These are phyloP conservation scores for Hedya salicella DNA, from an alignment of 2,888 invertebrate genomes.

Conservation along the genomic window DNA sequence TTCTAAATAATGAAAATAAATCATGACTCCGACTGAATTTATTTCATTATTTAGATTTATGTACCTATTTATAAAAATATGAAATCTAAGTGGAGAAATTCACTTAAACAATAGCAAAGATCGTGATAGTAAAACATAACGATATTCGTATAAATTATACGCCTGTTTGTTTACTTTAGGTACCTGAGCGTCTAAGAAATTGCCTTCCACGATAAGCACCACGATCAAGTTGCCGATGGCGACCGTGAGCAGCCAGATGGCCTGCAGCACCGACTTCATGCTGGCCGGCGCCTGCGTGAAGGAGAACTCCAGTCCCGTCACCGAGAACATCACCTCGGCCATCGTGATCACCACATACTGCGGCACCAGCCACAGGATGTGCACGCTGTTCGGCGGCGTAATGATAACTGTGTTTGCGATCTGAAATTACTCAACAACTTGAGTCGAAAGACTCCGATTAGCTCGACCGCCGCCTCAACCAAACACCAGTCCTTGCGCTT, in stretches of 20 bases:
- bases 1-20: too few species aligned
- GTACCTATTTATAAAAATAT: too few species aligned
- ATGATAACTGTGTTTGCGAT: slow-evolving; percentile 72
- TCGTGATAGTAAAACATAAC: too few species aligned
- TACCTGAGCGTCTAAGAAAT: slow-evolving; percentile 91
- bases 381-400: slow-evolving; percentile 89
- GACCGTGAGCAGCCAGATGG: slow-evolving; percentile 96
- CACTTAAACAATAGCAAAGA: too few species aligned
- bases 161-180: slow-evolving; percentile 29
- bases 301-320: slow-evolving; percentile 97
- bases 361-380: slow-evolving; percentile 94
- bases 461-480: too few species aligned
- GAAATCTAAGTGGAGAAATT: too few species aligned
- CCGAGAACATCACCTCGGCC: slow-evolving; percentile 98
- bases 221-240: slow-evolving; percentile 98
- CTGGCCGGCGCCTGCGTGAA: slow-evolving; percentile 96
- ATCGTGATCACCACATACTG: slow-evolving; percentile 97
- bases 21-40: too few species aligned
- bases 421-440: slow-evolving; percentile 53
- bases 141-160: too few species aligned
- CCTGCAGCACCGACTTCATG: slow-evolving; percentile 98
- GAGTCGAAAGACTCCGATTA: too few species aligned
- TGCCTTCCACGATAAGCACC: slow-evolving; percentile 92
- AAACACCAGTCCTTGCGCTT: too few species aligned
- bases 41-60: too few species aligned